Conservation (phyloP, 2,888 invertebrate species). For the Apamea crenata region DNA sequence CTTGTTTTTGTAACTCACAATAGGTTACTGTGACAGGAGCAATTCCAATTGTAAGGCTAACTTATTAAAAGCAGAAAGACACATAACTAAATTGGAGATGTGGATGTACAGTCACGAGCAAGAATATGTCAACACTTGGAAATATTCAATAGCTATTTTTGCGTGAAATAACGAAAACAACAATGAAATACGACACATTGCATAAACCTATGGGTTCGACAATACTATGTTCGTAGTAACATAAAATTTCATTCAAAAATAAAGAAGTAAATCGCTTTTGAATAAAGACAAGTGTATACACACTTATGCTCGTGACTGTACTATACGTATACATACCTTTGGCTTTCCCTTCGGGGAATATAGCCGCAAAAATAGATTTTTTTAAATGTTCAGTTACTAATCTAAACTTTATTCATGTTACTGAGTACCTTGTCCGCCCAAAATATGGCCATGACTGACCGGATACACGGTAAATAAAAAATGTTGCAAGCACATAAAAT, state of each 20-base stretch:
- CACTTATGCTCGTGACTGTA: no score
- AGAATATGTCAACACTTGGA: no score
- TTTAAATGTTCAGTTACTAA: neutral
- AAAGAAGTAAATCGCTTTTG: no score
- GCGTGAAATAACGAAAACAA: no score
- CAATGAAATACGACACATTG: no score
- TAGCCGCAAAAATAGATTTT: neutral
- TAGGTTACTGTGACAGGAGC: neutral
- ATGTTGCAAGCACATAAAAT: neutral
- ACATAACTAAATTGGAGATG: neutral
- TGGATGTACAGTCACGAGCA: neutral
- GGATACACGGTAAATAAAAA: neutral
- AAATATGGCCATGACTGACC: neutral
- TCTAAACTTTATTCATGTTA: neutral
- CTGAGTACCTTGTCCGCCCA: neutral
- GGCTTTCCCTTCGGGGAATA: neutral
- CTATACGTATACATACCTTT: neutral
- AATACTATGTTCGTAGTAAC: no score
- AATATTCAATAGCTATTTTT: no score
- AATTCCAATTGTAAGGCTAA: neutral
- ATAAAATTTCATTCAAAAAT: no score
- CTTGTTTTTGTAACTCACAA: neutral
- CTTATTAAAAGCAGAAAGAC: neutral
- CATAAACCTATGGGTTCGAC: no score
- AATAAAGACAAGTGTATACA: no score